Evolutionary conservation across 2,888 invertebrate species (phyloP).

Genomic region (Rhagophthalmus giganteus): DNA sequence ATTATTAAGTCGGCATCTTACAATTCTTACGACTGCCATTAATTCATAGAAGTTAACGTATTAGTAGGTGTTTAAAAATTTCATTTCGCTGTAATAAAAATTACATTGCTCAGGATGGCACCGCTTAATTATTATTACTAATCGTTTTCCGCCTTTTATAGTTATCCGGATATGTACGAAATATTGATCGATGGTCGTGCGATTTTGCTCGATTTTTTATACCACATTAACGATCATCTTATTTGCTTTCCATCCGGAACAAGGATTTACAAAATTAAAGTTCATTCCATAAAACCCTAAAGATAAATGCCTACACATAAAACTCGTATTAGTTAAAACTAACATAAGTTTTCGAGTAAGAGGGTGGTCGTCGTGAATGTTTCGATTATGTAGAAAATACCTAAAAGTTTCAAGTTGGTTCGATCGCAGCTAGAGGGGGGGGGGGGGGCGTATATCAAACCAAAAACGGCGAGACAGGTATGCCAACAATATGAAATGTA

Average conservation of each 20-base stretch:
- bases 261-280: neutral
- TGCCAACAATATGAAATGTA: conserved; percentile 18
- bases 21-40: conserved; percentile 14
- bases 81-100: conserved; percentile 11
- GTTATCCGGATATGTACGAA: too few species aligned
- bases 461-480: conserved; percentile 23
- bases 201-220: too few species aligned
- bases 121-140: conserved; percentile 4
- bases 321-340: too few species aligned
- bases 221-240: neutral
- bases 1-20: conserved; percentile 10
- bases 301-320: neutral
- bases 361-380: too few species aligned
- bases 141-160: neutral
- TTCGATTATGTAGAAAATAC: too few species aligned
- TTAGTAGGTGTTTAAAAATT: conserved; percentile 14
- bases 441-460: conserved; percentile 4
- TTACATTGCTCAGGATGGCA: conserved; percentile 7
- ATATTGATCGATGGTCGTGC: too few species aligned
- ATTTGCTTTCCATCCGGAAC: neutral
- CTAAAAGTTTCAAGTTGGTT: too few species aligned
- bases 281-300: neutral
- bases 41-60: conserved; percentile 10
- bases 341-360: too few species aligned
- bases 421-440: neutral